Conservation (phyloP, 2,113 vertebrate genomes). For the Plecotus auritus region DNA sequence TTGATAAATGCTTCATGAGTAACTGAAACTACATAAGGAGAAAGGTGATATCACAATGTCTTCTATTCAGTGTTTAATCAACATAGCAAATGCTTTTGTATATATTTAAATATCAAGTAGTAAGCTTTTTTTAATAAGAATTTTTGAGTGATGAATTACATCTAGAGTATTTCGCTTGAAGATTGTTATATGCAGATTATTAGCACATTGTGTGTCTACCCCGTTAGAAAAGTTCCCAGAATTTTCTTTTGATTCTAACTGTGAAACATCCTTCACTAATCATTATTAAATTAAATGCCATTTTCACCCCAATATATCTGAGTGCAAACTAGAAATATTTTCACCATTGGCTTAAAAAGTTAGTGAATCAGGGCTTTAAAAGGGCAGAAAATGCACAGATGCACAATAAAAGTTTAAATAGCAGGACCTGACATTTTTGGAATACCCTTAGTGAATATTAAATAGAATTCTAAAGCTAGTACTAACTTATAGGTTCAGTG, state of each 20-base stretch:
- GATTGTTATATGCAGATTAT: background rate
- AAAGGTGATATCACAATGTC: background rate
- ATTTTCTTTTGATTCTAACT: conserved; percentile 20
- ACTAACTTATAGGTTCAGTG: background rate
- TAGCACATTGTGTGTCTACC: background rate
- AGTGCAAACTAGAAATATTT: conserved; percentile 45
- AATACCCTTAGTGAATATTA: conserved; percentile 46
- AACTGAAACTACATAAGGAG: background rate
- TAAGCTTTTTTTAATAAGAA: background rate
- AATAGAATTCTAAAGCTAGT: background rate
- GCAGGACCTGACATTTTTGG: conserved; percentile 55
- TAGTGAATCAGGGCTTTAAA: conserved; percentile 50
- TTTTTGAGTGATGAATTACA: background rate
- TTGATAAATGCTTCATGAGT: background rate
- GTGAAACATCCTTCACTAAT: background rate
- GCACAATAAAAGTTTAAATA: conserved; percentile 56
- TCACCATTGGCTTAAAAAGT: conserved; percentile 48
- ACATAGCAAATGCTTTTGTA: background rate
- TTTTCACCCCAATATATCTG: background rate
- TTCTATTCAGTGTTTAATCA: background rate
- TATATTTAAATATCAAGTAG: background rate
- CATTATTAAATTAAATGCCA: conserved; percentile 12
- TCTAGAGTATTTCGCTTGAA: background rate
- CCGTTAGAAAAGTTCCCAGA: background rate
- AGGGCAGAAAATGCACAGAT: conserved; percentile 59